Percentiles rank a stretch among this genome's conserved stretches.
These are phyloP conservation scores for Lepidocyrtoides sp. DNA, from an alignment of 2,888 invertebrate species.

Conservation along the genomic window DNA sequence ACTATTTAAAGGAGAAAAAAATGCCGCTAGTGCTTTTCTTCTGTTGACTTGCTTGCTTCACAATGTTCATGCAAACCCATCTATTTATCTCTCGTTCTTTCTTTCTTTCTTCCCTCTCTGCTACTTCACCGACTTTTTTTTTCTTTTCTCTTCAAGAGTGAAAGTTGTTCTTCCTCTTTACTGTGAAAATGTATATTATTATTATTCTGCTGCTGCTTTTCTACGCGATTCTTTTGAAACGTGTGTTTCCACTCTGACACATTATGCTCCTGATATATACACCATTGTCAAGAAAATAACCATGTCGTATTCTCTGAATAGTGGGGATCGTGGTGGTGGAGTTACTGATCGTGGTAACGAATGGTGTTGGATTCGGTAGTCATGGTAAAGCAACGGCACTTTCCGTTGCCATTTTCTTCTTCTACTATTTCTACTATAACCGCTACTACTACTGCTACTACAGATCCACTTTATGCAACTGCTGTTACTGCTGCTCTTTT, in stretches of 20 bases:
- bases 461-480: neutral
- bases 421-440: neutral
- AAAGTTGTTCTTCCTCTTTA: neutral
- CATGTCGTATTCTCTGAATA: neutral
- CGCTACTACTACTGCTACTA: neutral
- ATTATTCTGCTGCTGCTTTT: neutral
- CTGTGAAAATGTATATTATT: neutral
- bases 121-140: too few species aligned
- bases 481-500: neutral
- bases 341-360: conserved; percentile 11
- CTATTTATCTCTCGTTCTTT: neutral
- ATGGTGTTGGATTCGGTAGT: conserved; percentile 50
- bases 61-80: neutral
- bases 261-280: neutral
- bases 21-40: conserved; percentile 34
- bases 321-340: neutral
- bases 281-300: neutral
- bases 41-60: neutral
- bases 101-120: neutral
- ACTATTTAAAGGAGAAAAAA: conserved; percentile 24
- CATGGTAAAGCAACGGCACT: conserved; percentile 54
- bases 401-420: conserved; percentile 37
- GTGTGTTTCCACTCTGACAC: conserved; percentile 10
- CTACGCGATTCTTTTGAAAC: neutral
- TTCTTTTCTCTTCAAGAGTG: neutral